Conservation (phyloP, 2,113 vertebrate genomes). For the Platichthys flesus region DNA sequence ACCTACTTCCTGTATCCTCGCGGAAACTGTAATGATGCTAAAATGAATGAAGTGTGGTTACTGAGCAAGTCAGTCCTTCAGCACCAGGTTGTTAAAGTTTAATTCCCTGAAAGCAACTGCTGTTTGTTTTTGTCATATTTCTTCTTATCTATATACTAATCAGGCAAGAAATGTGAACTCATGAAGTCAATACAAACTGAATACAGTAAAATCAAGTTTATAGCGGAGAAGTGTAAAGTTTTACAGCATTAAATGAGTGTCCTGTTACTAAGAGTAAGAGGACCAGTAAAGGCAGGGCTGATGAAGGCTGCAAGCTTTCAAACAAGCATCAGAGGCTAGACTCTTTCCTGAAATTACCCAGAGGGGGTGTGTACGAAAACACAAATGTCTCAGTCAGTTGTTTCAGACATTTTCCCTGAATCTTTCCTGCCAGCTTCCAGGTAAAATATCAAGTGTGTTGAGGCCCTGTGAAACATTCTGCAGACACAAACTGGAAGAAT, state of each 20-base stretch:
- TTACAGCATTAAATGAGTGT: not conserved
- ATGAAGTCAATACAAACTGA: not conserved
- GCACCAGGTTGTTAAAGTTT: not conserved
- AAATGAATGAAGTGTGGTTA: conserved; percentile 5
- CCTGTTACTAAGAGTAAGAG: too few species aligned
- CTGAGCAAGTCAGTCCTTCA: not conserved
- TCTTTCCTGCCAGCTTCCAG: too few species aligned
- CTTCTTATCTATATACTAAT: not conserved
- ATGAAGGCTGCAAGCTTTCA: too few species aligned
- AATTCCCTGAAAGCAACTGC: not conserved
- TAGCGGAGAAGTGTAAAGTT: not conserved
- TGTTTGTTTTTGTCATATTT: not conserved
- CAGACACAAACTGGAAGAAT: too few species aligned
- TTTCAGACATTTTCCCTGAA: too few species aligned
- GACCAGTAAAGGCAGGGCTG: too few species aligned
- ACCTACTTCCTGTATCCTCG: conserved; percentile 1
- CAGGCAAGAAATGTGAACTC: not conserved
- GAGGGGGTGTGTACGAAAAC: too few species aligned
- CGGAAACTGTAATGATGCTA: conserved; percentile 1
- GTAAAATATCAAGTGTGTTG: too few species aligned
- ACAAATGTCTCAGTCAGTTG: too few species aligned
- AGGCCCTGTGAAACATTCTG: too few species aligned
- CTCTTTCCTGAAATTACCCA: too few species aligned
- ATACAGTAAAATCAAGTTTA: not conserved
- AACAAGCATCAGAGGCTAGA: too few species aligned